phyloP scores from a whole-genome alignment of 2,113 vertebrate genomes.

The Corythornis cristatus region DNA sequence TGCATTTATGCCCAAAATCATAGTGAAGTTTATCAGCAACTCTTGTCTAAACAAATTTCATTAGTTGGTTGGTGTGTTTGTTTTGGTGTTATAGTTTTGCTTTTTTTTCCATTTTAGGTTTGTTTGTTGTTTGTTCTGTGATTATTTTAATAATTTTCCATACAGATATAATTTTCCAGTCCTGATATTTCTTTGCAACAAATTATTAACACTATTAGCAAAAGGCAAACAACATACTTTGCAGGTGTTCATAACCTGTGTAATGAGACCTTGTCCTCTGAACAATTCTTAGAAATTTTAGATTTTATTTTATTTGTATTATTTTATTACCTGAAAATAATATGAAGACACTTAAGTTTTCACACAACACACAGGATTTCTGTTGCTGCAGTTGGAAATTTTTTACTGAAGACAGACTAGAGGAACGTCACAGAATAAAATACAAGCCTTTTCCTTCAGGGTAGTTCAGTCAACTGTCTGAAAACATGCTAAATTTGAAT shows the following conservation, averaged over 20 bases:
- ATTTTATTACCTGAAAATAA: neutral
- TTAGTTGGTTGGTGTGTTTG: no score
- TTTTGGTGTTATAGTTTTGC: no score
- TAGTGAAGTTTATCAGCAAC: no score
- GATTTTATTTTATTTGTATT: neutral
- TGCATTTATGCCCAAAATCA: no score
- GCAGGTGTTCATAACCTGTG: neutral
- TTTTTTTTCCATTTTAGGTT: no score
- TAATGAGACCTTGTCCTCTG: neutral
- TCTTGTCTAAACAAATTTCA: no score
- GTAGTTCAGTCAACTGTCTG: neutral
- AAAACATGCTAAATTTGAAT: neutral
- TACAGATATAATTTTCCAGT: no score
- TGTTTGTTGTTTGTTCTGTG: no score
- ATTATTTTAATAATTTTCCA: no score
- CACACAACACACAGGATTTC: neutral
- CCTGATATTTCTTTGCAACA: neutral
- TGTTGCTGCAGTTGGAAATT: neutral
- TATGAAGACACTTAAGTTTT: neutral
- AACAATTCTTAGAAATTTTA: neutral
- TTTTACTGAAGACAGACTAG: neutral
- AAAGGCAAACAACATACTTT: neutral
- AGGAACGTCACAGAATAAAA: neutral
- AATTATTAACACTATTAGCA: fast-evolving
- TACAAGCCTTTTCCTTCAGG: neutral